Base-by-base conservation (phyloP, 2,113 vertebrate species). In the Oncorhynchus kisutch region DNA sequence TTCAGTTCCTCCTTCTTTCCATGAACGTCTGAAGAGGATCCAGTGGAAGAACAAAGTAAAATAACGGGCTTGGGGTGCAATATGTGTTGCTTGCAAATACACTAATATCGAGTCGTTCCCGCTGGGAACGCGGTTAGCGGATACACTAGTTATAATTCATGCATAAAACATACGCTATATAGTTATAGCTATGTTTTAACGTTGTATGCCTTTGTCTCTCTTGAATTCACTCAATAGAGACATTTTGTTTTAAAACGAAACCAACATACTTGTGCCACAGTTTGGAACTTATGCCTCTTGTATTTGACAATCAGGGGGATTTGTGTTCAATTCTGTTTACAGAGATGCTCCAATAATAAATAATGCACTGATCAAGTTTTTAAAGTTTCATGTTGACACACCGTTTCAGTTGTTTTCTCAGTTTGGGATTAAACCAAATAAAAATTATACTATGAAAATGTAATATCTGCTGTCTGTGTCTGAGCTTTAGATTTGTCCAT, bases 1-100 rank as follows among this genome's bases (percentile, higher is more conserved):
- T 39, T 14, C 88, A 94, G 94, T 94, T 94, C 82, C 85, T 94
- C 79, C 73, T 93, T 78, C 49, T 93, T 83, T 87, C 92, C 6
- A 94, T 94, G 94, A 94, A 94, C 5, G 78, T 94, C 48, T 94
- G 87, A 94, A 70, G 77, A 79, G 69, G 16, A 70, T 54, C 70
- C 2, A 18, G 4, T 29, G 16, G 73, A 87, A 84, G 78, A 87
- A 79, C 78, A 73, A 74, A 85, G 24, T 5, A 65, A 27, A 29
- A 29, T 5, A 22, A 62, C 1, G 5, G 59, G 59, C 5, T n/a
- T 8, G 59, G 59, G 59, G 2, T 62, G 59, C 59, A 62, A 62
- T 62, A 62, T 22, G 59, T 22, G 59, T 62, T 8, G 54, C 54
- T 57, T 14, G n/a, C 18, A 22, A 22, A 62, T 62, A 62, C 18